phyloP scores from a whole-genome alignment of 2,797 vertebrate genomes.

The Semotilus atromaculatus region DNA sequence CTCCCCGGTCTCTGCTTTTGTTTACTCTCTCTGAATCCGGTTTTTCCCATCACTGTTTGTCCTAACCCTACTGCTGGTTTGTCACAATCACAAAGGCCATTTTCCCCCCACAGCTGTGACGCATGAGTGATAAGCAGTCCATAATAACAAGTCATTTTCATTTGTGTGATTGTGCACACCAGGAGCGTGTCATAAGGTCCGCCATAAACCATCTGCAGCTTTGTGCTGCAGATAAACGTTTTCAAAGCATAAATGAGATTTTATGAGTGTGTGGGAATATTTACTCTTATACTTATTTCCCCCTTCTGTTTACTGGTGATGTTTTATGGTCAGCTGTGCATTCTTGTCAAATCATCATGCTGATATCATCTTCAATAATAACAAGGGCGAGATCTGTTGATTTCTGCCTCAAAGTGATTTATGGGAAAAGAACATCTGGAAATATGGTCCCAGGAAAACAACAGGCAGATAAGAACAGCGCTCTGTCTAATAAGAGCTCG shows the following conservation, averaged over 20 bases:
- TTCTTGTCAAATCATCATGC: constrained; percentile 66
- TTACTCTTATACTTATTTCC: constrained; percentile 25
- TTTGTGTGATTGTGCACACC: constrained; percentile 36
- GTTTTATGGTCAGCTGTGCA: constrained; percentile 66
- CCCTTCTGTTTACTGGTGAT: constrained; percentile 25
- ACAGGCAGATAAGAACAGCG: constrained; percentile 25
- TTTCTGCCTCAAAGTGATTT: constrained; percentile 47
- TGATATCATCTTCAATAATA: constrained; percentile 82
- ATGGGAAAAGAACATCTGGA: constrained; percentile 38
- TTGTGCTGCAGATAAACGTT: constrained; percentile 52
- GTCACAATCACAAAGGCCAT: constrained; percentile 8
- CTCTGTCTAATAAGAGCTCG: constrained; percentile 14
- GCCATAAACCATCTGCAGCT: constrained; percentile 64
- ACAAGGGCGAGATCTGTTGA: constrained; percentile 69
- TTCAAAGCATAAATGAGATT: constrained; percentile 61
- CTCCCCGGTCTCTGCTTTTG: neutral
- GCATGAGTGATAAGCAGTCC: constrained; percentile 47
- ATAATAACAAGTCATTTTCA: constrained; percentile 49
- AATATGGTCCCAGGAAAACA: constrained; percentile 34
- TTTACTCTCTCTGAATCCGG: neutral
- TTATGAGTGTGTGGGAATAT: constrained; percentile 44
- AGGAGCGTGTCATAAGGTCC: constrained; percentile 59
- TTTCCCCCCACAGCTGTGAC: constrained; percentile 30
- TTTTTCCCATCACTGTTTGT: no score
- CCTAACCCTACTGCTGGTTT: constrained; percentile 6